phyloP scores from a whole-genome alignment of 2,113 vertebrate species.

The Phoenicopterus ruber region DNA sequence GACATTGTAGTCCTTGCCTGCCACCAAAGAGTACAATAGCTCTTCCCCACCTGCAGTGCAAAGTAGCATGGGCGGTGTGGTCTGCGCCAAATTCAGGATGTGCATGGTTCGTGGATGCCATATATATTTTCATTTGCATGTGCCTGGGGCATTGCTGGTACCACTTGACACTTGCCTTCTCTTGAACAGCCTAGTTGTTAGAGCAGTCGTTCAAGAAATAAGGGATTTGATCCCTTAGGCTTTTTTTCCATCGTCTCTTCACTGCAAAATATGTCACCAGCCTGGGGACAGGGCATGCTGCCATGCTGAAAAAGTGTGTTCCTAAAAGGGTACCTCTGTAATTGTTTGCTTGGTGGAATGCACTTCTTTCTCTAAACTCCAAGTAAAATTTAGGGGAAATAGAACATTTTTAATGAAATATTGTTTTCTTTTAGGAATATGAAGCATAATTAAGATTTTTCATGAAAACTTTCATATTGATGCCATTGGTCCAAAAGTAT shows the following conservation, averaged over 20 bases:
- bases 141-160: background rate
- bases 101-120: background rate
- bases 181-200: background rate
- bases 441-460: background rate
- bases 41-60: background rate
- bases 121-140: background rate
- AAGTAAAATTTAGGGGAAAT: background rate
- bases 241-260: background rate
- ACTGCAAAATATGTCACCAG: background rate
- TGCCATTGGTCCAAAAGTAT: background rate
- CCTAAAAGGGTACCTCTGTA: background rate
- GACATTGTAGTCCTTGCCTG: background rate
- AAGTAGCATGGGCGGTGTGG: fast-evolving
- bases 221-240: background rate
- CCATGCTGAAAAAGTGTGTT: background rate
- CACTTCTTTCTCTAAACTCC: background rate
- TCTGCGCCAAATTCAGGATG: background rate
- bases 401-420: background rate
- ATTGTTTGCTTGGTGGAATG: background rate
- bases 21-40: background rate
- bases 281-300: background rate
- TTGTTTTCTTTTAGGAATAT: background rate
- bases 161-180: background rate
- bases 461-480: background rate
- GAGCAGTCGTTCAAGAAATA: background rate